These are phyloP conservation scores for Hydropotes inermis DNA, from an alignment of 2,113 vertebrate genomes.

Conservation along the genomic window DNA sequence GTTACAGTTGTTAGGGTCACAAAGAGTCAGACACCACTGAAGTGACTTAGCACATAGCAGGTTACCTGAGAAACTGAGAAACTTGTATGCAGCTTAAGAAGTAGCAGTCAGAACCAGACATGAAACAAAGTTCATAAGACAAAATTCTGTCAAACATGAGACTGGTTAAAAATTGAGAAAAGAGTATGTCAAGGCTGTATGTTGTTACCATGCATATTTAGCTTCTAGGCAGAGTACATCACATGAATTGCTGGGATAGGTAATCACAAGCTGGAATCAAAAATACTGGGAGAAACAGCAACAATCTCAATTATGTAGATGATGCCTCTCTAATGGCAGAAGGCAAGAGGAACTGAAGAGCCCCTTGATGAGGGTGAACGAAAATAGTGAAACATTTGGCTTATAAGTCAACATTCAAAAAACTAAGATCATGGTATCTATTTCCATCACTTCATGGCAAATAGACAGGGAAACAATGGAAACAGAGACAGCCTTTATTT, in stretches of 20 bases:
- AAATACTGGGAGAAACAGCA: neutral
- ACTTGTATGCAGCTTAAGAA: neutral
- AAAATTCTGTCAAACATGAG: neutral
- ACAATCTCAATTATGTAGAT: neutral
- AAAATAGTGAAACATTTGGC: neutral
- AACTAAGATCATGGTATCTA: neutral
- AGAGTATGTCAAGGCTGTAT: neutral
- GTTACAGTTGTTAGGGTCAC: neutral
- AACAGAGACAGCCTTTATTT: neutral
- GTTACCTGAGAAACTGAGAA: neutral
- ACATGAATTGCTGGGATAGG: neutral
- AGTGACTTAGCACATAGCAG: neutral
- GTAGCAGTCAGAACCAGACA: neutral
- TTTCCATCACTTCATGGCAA: neutral
- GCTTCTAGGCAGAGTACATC: neutral
- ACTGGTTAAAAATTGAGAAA: neutral
- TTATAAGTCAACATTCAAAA: neutral
- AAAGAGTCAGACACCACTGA: neutral
- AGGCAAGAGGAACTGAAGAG: neutral
- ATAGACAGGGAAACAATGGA: neutral
- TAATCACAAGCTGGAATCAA: neutral
- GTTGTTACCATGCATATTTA: neutral
- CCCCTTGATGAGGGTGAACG: neutral
- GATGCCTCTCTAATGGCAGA: neutral
- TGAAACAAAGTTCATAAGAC: neutral